Conservation (phyloP, 1,140 invertebrate species). For the Procambarus clarkii region DNA sequence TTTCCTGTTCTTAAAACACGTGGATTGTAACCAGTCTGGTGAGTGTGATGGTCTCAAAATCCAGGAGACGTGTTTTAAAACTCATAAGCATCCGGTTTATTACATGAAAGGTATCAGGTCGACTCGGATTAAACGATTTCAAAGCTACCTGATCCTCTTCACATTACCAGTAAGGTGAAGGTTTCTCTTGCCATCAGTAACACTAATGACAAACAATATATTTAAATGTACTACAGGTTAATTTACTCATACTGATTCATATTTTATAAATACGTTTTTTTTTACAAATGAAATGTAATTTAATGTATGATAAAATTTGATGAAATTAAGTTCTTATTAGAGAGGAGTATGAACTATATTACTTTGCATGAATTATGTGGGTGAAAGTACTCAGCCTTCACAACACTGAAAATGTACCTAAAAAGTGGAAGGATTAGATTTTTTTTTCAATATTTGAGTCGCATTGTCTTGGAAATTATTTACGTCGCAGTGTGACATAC, state of each 20-base stretch:
- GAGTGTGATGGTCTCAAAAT: not conserved
- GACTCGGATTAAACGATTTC: slow-evolving; percentile 15
- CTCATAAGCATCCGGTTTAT: not conserved
- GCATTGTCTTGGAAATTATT: too few relatives aligned
- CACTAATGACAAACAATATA: too few relatives aligned
- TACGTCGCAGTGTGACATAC: too few relatives aligned
- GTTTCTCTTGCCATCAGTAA: too few relatives aligned
- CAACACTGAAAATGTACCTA: too few relatives aligned
- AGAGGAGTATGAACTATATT: slow-evolving; percentile 19
- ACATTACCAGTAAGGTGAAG: too few relatives aligned
- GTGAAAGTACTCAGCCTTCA: slow-evolving; percentile 1
- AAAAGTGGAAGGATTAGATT: too few relatives aligned
- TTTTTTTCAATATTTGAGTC: too few relatives aligned
- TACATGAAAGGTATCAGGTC: not conserved
- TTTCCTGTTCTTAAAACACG: too few relatives aligned
- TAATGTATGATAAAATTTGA: too few relatives aligned
- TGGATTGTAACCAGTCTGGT: not conserved
- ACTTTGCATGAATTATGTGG: not conserved
- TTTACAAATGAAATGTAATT: slow-evolving; percentile 13
- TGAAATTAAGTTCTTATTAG: not conserved
- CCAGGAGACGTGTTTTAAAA: not conserved
- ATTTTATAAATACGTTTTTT: not conserved
- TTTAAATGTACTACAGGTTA: too few relatives aligned
- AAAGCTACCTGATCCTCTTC: slow-evolving; percentile 3
- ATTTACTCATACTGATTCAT: not conserved